These are phyloP conservation scores for Ethmia dodecea DNA, from an alignment of 2,888 invertebrate genomes.

Conservation along the genomic window DNA sequence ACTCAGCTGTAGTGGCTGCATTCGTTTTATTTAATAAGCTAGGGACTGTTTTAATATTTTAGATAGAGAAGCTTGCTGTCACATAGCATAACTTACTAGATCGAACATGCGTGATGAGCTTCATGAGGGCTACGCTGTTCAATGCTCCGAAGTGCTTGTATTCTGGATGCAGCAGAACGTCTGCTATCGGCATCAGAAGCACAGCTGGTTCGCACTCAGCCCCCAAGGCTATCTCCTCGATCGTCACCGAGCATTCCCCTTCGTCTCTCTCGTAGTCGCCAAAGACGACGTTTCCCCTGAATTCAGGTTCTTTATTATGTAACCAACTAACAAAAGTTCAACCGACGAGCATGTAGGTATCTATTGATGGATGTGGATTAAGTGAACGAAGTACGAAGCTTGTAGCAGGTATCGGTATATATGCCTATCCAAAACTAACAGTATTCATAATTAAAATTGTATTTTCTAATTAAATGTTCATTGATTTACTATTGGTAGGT, in stretches of 20 bases:
- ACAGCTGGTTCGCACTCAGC: slow-evolving; percentile 46
- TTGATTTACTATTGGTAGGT: no score
- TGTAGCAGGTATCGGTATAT: no score
- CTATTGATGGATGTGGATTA: no score
- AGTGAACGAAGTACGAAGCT: no score
- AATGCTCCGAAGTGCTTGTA: slow-evolving; percentile 53
- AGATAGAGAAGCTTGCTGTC: no score
- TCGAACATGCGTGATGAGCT: slow-evolving; percentile 42
- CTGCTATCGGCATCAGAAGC: slow-evolving; percentile 56
- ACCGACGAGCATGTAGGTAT: no score
- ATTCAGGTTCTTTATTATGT: neutral
- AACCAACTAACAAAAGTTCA: slow-evolving; percentile 6
- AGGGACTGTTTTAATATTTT: no score
- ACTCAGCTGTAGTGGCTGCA: no score
- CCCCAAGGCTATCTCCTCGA: slow-evolving; percentile 35
- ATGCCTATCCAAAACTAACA: no score
- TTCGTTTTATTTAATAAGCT: no score
- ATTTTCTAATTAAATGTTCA: no score
- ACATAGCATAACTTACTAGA: slow-evolving; percentile 37
- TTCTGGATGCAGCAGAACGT: slow-evolving; percentile 61
- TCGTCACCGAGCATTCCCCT: slow-evolving; percentile 38
- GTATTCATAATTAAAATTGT: no score
- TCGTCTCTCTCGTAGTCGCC: slow-evolving; percentile 65
- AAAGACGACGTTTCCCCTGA: slow-evolving; percentile 57
- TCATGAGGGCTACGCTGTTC: slow-evolving; percentile 52